phyloP scores from a whole-genome alignment of 2,888 invertebrate genomes.

The Cetonia aurata region DNA sequence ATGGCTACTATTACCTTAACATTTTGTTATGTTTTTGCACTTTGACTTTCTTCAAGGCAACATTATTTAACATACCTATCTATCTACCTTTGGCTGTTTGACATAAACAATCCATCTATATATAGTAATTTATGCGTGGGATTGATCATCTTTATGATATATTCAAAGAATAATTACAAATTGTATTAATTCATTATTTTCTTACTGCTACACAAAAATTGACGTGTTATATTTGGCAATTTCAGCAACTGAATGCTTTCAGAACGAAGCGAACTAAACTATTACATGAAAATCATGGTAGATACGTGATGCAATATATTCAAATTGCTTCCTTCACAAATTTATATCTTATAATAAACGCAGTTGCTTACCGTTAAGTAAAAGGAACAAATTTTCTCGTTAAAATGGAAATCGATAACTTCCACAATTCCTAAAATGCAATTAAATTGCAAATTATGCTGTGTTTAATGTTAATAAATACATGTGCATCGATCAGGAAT shows the following conservation, averaged over 20 bases:
- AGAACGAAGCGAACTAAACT: not conserved
- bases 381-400: constrained; percentile 1
- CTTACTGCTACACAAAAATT: no score
- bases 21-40: no score
- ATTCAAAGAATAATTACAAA: no score
- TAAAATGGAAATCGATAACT: not conserved
- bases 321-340: constrained; percentile 5
- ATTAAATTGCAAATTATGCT: not conserved
- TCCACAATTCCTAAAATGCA: not conserved
- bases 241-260: not conserved
- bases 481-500: not conserved
- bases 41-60: no score
- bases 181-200: no score
- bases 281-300: not conserved
- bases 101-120: no score
- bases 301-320: not conserved
- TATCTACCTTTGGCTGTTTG: no score
- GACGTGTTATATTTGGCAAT: no score
- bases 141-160: no score
- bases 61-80: no score
- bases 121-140: no score
- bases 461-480: constrained; percentile 6
- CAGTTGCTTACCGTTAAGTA: not conserved
- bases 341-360: not conserved
- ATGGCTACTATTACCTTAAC: no score